Percentiles rank a stretch among this genome's conserved stretches.
phyloP scores from a whole-genome alignment of 2,797 vertebrate species.

The Bradypus variegatus region DNA sequence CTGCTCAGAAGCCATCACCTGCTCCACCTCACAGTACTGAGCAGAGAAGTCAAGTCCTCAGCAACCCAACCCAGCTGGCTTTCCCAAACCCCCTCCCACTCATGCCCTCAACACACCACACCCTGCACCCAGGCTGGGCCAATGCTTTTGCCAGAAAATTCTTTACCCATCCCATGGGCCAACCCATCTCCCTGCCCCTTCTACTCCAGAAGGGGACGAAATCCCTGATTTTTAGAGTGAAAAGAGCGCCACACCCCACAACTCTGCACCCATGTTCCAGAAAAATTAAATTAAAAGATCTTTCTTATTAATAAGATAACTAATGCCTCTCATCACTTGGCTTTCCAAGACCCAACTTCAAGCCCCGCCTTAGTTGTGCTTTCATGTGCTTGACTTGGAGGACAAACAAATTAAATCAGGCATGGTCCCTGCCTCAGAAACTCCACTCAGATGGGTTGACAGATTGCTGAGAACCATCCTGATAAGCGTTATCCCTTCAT shows the following conservation, averaged over 20 bases:
- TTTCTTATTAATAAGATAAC: background rate
- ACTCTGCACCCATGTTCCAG: background rate
- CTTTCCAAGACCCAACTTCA: background rate
- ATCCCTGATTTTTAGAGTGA: background rate
- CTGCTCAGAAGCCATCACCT: background rate
- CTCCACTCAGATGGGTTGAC: background rate
- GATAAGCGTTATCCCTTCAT: background rate
- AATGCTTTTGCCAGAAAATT: background rate
- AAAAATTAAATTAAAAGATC: background rate
- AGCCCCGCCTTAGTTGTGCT: background rate
- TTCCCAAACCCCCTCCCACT: background rate
- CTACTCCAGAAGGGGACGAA: background rate
- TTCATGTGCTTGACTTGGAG: background rate
- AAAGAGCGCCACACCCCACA: background rate
- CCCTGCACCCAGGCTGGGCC: background rate
- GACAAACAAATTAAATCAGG: background rate
- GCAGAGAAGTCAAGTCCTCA: background rate
- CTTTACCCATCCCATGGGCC: background rate
- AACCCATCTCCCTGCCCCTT: background rate
- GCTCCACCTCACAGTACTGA: background rate
- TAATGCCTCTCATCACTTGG: background rate
- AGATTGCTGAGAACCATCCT: background rate
- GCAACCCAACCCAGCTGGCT: fast-evolving
- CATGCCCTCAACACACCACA: background rate
- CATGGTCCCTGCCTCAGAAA: background rate